phyloP scores from a whole-genome alignment of 1,140 invertebrate species.

The Halictus rubicundus region DNA sequence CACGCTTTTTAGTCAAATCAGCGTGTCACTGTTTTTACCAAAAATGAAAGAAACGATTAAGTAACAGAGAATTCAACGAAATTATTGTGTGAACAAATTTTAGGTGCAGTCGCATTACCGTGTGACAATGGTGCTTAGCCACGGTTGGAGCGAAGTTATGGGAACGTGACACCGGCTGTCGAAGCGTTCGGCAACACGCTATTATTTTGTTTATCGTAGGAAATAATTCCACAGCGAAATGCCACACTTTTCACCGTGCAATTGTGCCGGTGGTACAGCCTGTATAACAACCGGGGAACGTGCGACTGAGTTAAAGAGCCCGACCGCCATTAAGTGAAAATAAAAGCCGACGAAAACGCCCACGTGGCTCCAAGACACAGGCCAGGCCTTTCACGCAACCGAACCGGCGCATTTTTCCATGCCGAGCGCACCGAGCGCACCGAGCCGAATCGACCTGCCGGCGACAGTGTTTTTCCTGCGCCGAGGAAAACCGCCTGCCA shows the following conservation, averaged over 20 bases:
- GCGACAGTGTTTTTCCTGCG: constrained; percentile 32
- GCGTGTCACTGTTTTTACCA: no score
- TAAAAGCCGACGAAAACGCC: constrained; percentile 44
- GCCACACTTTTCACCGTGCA: no score
- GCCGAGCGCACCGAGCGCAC: constrained; percentile 7
- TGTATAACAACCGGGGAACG: background rate
- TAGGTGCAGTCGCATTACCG: background rate
- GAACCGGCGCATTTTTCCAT: constrained; percentile 15
- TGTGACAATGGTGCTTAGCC: constrained; percentile 46
- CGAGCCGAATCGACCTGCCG: constrained; percentile 26
- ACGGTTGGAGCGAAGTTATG: constrained; percentile 14
- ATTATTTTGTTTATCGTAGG: constrained; percentile 25
- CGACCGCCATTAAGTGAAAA: constrained; percentile 14
- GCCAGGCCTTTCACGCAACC: constrained; percentile 45
- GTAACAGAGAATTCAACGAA: no score
- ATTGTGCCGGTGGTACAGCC: background rate
- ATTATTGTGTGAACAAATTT: background rate
- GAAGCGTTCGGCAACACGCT: no score
- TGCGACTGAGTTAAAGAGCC: constrained; percentile 27
- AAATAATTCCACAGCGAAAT: no score
- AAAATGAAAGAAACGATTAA: no score
- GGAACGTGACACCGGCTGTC: no score
- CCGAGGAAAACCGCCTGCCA: constrained; percentile 40
- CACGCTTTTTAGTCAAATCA: no score
- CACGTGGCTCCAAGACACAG: constrained; percentile 35